Evolutionary conservation across 53 echinoderm and acorn worm genomes (phyloP).

Genomic region (Actinopyga echinites): DNA sequence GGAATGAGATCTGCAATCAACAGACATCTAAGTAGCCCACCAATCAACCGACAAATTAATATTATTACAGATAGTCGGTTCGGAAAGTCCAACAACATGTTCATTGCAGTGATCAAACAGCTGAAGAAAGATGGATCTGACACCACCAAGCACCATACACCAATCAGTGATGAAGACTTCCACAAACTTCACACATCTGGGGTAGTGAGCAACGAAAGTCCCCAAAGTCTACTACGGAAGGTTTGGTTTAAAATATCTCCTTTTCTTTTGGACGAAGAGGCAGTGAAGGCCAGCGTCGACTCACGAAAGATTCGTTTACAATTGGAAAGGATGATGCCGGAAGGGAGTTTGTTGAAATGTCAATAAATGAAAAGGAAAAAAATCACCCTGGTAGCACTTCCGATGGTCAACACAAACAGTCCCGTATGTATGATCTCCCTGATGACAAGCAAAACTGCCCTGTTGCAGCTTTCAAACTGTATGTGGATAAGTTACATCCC

Average conservation of each 20-base stretch:
- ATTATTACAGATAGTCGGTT: background rate
- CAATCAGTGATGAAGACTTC: background rate
- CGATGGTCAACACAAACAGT: background rate
- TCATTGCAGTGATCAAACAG: background rate
- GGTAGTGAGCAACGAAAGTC: background rate
- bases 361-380: slow-evolving; percentile 4
- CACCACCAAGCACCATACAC: background rate
- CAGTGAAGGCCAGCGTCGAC: background rate
- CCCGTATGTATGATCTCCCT: background rate
- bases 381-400: background rate
- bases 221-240: background rate
- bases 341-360: background rate
- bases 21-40: background rate
- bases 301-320: background rate
- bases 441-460: background rate
- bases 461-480: background rate
- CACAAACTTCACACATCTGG: background rate
- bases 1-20: background rate
- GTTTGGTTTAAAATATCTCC: background rate
- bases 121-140: slow-evolving; percentile 2
- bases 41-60: background rate
- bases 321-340: background rate
- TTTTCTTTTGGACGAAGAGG: background rate
- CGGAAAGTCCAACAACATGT: background rate
- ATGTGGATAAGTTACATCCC: background rate